Evolutionary conservation across 2,888 invertebrate species (phyloP), one percentile per base, ranked within the genome.

Genomic region (Trichopoda pennipes): DNA sequence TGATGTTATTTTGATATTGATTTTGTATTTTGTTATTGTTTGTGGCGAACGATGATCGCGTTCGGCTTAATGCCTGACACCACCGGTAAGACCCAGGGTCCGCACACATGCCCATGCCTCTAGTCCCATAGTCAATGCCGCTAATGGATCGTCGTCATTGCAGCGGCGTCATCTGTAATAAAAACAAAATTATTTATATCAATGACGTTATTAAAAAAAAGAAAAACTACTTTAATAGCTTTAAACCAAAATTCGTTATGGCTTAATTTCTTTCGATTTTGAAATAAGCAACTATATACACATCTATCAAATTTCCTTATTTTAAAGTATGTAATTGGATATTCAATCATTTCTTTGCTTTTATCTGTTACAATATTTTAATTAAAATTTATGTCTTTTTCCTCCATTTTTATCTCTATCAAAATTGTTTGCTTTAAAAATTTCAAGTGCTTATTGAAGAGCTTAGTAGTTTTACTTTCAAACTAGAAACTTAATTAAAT

Each of bases 21-120:
- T 51, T 76, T 69, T 63, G 28, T 73, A 72, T 85, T 78, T 81
- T 84, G 81, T 69, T 81, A 78, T 80, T 83, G 84, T 84, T 90
- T 90, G 90, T 90, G 90, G 91, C 91, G 90, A 89, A 89, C 90
- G 90, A 90, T 89, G 90, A 91, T 90, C 90, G 93, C 93, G 93
- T 93, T 93, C 93, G 93, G 92, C 89, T 92, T 90, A 92, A 91
- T 91, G 92, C 92, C 92, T 92, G 92, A 92, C 93, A 92, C 93
- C 93, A 92, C 93, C 92, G 92, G 92, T 92, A 93, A 93, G 93
- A 93, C 93, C 93, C 92, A 94, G 94, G 95, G 95, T 95, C 94
- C 94, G 94, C 95, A 94, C 95, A 94, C 95, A 95, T 94, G 95
- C 95, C 95, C 95, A 96, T 96, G 94, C 95, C 95, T 95, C 95